A percentile compares a stretch with the other conserved stretches of the same genome.
These are phyloP conservation scores for Lysandra coridon DNA, from an alignment of 2,888 invertebrate species.

Conservation along the genomic window DNA sequence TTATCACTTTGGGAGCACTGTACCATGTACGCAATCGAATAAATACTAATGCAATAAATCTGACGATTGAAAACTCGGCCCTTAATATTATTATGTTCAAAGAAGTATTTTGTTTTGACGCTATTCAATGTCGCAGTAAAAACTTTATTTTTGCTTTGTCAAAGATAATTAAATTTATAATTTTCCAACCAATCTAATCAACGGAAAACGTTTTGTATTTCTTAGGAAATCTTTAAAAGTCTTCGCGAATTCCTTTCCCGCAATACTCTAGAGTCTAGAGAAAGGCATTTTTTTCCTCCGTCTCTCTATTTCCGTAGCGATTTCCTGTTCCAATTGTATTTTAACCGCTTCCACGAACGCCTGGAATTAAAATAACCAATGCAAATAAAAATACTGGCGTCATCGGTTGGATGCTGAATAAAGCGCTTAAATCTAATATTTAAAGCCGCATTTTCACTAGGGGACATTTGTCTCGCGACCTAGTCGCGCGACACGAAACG, in stretches of 20 bases:
- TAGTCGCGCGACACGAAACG: no score
- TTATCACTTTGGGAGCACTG: no score
- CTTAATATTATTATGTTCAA: no score
- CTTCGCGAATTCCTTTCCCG: not conserved
- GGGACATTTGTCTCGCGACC: no score
- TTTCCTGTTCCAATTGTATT: conserved; percentile 25
- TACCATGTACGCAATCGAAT: no score
- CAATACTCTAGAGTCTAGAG: not conserved
- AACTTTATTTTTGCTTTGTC: no score
- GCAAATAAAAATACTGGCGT: not conserved
- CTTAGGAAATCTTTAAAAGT: not conserved
- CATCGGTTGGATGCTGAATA: not conserved
- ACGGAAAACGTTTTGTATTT: not conserved
- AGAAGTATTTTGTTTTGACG: no score
- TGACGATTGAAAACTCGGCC: no score
- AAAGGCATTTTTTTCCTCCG: not conserved
- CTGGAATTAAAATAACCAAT: not conserved
- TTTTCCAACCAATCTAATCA: no score
- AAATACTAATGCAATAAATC: no score
- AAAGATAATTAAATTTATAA: no score
- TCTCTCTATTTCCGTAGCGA: conserved; percentile 22
- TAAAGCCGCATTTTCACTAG: not conserved
- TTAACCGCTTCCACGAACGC: not conserved
- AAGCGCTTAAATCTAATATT: not conserved
- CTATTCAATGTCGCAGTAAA: no score